Conservation (phyloP, 1,140 invertebrate species). For the Temnothorax nylanderi region DNA sequence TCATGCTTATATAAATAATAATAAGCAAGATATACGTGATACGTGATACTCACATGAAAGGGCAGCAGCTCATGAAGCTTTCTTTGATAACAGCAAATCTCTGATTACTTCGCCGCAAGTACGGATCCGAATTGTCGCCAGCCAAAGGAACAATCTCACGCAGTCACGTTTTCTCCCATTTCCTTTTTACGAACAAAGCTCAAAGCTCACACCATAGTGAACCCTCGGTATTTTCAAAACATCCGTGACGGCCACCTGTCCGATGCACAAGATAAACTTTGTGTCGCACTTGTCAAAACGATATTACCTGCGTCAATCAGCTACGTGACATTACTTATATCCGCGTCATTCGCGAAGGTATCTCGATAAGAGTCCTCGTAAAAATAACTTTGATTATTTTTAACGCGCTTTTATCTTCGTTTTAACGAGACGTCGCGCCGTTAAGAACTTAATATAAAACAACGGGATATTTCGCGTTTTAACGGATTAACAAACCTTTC, state of each 20-base stretch:
- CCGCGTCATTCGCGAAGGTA: background rate
- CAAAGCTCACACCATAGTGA: conserved; percentile 25
- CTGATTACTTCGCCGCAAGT: conserved; percentile 40
- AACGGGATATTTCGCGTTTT: background rate
- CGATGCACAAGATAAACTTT: background rate
- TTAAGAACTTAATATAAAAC: background rate
- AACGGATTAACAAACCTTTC: background rate
- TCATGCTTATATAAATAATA: background rate
- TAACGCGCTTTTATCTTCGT: conserved; percentile 2
- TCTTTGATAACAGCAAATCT: conserved; percentile 63
- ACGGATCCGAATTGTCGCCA: background rate
- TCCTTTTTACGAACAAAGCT: background rate
- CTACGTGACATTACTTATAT: background rate
- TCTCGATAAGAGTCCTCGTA: background rate
- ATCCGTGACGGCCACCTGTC: background rate
- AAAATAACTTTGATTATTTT: background rate
- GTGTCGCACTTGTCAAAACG: conserved; percentile 4
- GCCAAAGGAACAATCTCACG: conserved; percentile 42
- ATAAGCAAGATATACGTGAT: background rate
- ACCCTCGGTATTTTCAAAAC: background rate
- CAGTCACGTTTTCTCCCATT: conserved; percentile 4
- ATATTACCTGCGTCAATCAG: background rate
- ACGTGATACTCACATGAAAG: conserved; percentile 81
- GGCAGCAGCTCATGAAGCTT: conserved; percentile 84
- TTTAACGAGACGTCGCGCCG: background rate